Percentiles rank a stretch among this genome's conserved stretches.
phyloP scores from a whole-genome alignment of 2,888 invertebrate genomes.

The Ganaspis brasiliensis region DNA sequence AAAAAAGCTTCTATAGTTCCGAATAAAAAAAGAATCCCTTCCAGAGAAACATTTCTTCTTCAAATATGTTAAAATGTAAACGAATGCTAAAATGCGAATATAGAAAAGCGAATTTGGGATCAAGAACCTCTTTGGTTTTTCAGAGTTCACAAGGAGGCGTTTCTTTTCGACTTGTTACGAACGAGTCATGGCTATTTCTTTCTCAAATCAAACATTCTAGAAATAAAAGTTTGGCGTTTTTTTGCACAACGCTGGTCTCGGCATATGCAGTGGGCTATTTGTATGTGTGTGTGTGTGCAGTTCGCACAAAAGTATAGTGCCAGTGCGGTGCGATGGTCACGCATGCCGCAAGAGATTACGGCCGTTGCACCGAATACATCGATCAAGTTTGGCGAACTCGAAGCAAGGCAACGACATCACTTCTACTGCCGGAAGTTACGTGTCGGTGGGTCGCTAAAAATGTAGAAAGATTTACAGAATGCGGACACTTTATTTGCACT shows the following conservation, averaged over 20 bases:
- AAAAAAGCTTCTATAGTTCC: no score
- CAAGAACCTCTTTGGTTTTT: constrained; percentile 76
- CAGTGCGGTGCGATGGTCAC: constrained; percentile 70
- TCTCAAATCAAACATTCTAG: constrained; percentile 78
- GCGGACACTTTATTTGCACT: neutral
- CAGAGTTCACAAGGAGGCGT: constrained; percentile 68
- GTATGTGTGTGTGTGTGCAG: constrained; percentile 36
- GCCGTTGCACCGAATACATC: constrained; percentile 78
- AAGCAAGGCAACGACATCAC: constrained; percentile 35
- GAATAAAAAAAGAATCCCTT: no score
- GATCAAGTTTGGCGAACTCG: constrained; percentile 65
- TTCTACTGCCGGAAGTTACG: constrained; percentile 38
- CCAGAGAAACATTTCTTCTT: no score
- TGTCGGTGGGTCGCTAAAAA: constrained; percentile 28
- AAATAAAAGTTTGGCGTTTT: constrained; percentile 77
- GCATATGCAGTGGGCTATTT: constrained; percentile 55
- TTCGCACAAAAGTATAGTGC: constrained; percentile 21
- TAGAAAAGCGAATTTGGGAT: constrained; percentile 62
- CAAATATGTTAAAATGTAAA: neutral
- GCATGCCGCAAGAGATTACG: constrained; percentile 77
- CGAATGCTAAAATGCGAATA: neutral
- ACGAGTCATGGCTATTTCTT: constrained; percentile 75
- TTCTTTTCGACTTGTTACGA: constrained; percentile 59
- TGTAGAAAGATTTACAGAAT: neutral
- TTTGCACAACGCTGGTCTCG: constrained; percentile 59